phyloP scores from a whole-genome alignment of 2,113 vertebrate genomes.

The Paraplagusia blochii region DNA sequence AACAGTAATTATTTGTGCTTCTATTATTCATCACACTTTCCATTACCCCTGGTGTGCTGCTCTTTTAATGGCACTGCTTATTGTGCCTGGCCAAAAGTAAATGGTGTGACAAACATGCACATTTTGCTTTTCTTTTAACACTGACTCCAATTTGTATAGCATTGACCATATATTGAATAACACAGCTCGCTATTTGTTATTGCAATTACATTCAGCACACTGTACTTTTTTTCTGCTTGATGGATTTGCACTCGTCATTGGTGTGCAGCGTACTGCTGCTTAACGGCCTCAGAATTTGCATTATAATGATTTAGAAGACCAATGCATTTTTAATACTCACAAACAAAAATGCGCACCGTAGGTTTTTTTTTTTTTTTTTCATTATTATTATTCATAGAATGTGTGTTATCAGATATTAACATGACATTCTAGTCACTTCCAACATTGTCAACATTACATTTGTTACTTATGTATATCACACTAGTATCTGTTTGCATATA shows the following conservation, averaged over 20 bases:
- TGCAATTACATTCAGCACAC: slow-evolving; percentile 61
- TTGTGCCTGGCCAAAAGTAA: slow-evolving; percentile 50
- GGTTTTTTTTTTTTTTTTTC: slow-evolving; percentile 39
- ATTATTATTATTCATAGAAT: slow-evolving; percentile 22
- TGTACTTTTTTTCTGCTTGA: slow-evolving; percentile 65
- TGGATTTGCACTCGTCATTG: slow-evolving; percentile 69
- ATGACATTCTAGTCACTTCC: slow-evolving; percentile 48
- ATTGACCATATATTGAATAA: slow-evolving; percentile 71
- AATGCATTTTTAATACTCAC: slow-evolving; percentile 72
- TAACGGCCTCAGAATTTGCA: slow-evolving; percentile 70
- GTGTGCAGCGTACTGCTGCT: slow-evolving; percentile 58
- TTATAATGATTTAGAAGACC: slow-evolving; percentile 70
- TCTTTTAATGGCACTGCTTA: slow-evolving; percentile 52
- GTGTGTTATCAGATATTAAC: too few species aligned
- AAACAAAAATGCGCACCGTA: slow-evolving; percentile 56
- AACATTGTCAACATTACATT: background rate
- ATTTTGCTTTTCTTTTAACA: slow-evolving; percentile 42
- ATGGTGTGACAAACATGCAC: slow-evolving; percentile 53
- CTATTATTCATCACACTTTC: slow-evolving; percentile 57
- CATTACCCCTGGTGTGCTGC: slow-evolving; percentile 45
- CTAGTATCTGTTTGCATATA: too few species aligned
- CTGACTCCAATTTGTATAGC: slow-evolving; percentile 50
- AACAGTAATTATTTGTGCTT: slow-evolving; percentile 52
- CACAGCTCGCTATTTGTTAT: slow-evolving; percentile 66
- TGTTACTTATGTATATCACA: too few species aligned